These are phyloP conservation scores for Tetragonisca angustula DNA, from an alignment of 2,888 invertebrate species.

Conservation along the genomic window DNA sequence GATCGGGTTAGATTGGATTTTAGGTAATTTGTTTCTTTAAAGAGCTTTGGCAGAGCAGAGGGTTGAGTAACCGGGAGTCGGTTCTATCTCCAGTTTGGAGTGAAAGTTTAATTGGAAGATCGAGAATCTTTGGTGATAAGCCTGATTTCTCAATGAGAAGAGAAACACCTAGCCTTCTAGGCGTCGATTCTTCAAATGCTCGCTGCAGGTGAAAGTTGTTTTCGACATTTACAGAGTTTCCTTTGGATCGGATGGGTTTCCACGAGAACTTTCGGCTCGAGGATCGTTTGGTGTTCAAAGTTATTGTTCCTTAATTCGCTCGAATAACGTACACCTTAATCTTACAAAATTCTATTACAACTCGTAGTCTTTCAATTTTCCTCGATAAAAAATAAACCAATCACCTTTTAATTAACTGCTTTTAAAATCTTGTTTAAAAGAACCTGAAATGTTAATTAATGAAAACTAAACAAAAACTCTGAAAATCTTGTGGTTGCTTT, in stretches of 20 bases:
- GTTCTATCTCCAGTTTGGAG: neutral
- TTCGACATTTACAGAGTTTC: constrained; percentile 26
- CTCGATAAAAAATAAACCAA: neutral
- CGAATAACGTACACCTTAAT: neutral
- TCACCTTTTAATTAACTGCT: neutral
- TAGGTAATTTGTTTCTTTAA: neutral
- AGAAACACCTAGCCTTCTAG: constrained; percentile 17
- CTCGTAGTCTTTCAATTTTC: neutral
- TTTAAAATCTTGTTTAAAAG: neutral
- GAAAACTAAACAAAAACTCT: neutral
- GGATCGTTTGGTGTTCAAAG: neutral
- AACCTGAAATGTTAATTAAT: neutral
- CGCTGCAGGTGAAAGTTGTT: constrained; percentile 49
- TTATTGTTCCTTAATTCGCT: neutral
- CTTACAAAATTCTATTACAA: neutral
- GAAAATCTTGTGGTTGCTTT: neutral
- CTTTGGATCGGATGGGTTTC: constrained; percentile 22
- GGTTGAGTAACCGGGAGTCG: neutral
- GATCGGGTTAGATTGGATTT: neutral
- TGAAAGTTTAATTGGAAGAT: constrained; percentile 15
- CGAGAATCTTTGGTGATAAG: neutral
- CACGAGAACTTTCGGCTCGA: constrained; percentile 1
- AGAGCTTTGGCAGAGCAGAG: neutral
- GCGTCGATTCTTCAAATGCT: constrained; percentile 13
- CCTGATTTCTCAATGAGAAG: constrained; percentile 1